Percentiles rank a stretch among this genome's conserved stretches.
Evolutionary conservation across 2,888 invertebrate genomes (phyloP).

Genomic region (Dioctria linearis): DNA sequence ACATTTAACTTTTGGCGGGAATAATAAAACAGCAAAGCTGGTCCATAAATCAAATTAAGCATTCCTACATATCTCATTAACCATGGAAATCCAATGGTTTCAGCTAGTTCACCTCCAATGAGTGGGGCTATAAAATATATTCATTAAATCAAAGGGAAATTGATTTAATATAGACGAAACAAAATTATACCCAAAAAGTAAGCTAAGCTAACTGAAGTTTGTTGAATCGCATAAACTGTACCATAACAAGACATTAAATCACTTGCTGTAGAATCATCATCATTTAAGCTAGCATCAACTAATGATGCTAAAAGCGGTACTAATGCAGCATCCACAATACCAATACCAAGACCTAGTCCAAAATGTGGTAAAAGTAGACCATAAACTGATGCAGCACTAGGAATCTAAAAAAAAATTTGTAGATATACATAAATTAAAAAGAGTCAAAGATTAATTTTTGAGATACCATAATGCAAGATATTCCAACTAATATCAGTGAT

Average conservation of each 20-base stretch:
- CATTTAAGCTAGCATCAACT: conserved; percentile 74
- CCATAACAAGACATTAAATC: conserved; percentile 77
- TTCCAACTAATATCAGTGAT: conserved; percentile 77
- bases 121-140: conserved; percentile 76
- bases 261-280: conserved; percentile 61
- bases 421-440: no score
- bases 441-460: background rate
- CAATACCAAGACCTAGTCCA: conserved; percentile 84
- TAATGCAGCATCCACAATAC: conserved; percentile 84
- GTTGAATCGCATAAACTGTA: conserved; percentile 86
- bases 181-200: conserved; percentile 77
- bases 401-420: conserved; percentile 72
- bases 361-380: conserved; percentile 84
- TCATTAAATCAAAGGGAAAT: background rate
- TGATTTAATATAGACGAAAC: background rate
- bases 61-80: conserved; percentile 81
- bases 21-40: conserved; percentile 73
- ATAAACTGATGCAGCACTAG: conserved; percentile 75
- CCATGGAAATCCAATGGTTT: conserved; percentile 81
- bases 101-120: conserved; percentile 80
- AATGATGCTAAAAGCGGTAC: conserved; percentile 84
- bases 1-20: conserved; percentile 68
- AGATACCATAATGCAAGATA: conserved; percentile 76
- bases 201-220: conserved; percentile 85
- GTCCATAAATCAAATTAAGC: conserved; percentile 79